phyloP scores from a whole-genome alignment of 2,797 vertebrate species.

The Acanthopagrus latus region DNA sequence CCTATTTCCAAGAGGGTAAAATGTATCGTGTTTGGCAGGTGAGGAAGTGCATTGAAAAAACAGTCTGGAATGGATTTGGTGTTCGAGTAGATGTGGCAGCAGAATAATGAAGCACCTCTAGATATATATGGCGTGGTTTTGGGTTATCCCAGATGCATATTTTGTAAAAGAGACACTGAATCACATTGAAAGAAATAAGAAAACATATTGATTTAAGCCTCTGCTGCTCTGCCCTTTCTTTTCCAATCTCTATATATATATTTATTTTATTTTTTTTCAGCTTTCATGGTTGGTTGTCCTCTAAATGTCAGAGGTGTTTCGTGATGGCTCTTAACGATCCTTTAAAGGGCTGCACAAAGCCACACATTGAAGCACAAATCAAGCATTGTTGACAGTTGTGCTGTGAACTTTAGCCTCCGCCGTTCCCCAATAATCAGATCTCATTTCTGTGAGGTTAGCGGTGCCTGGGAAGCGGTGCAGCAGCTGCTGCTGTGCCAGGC shows the following conservation, averaged over 20 bases:
- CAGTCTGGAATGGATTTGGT: conserved; percentile 51
- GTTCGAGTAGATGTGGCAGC: conserved; percentile 39
- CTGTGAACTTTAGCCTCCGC: conserved; percentile 68
- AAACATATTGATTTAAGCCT: conserved; percentile 58
- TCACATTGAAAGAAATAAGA: conserved; percentile 29
- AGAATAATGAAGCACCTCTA: conserved; percentile 47
- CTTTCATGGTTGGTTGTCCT: conserved; percentile 69
- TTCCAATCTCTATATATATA: conserved; percentile 21
- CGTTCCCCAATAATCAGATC: conserved; percentile 72
- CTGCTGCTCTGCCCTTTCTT: conserved; percentile 50
- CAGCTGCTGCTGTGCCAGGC: conserved; percentile 61
- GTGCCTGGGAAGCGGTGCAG: conserved; percentile 60
- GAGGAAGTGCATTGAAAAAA: conserved; percentile 46
- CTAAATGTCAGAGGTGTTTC: conserved; percentile 78
- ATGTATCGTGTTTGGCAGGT: conserved; percentile 65
- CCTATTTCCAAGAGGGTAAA: conserved; percentile 60
- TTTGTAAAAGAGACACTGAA: conserved; percentile 47
- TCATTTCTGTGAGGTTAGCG: conserved; percentile 54
- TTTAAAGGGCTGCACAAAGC: conserved; percentile 58
- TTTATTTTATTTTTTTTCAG: conserved; percentile 36
- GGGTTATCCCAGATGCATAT: conserved; percentile 44
- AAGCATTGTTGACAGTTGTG: conserved; percentile 69
- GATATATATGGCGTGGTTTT: conserved; percentile 13
- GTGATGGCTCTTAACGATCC: conserved; percentile 68
- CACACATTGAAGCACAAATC: conserved; percentile 54